Conservation (phyloP, 2,888 invertebrate genomes). For the Sepiola atlantica region DNA sequence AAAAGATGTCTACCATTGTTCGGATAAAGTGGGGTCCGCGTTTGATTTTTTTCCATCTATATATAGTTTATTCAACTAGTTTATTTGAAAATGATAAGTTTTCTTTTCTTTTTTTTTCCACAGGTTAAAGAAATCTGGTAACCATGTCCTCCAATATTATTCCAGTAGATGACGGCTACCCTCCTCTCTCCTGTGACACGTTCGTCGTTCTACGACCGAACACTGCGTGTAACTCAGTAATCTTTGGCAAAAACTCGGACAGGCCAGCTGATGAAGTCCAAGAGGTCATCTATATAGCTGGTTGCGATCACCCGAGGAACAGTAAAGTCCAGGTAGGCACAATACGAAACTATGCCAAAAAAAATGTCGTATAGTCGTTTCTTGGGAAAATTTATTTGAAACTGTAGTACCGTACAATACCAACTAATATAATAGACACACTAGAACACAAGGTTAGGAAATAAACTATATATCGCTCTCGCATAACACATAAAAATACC, state of each 20-base stretch:
- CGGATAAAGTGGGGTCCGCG: too few species aligned
- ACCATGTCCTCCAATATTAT: neutral
- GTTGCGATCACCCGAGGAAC: constrained; percentile 72
- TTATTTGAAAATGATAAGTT: neutral
- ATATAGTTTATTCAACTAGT: neutral
- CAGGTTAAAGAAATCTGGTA: neutral
- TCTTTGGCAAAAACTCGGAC: constrained; percentile 88
- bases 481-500: too few species aligned
- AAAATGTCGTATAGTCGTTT: too few species aligned
- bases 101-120: neutral
- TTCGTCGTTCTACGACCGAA: constrained; percentile 85
- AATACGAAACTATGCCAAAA: too few species aligned
- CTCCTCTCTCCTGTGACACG: constrained; percentile 78
- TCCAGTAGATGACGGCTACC: neutral
- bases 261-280: constrained; percentile 83
- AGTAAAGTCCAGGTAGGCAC: constrained; percentile 77
- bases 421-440: too few species aligned
- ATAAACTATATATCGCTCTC: too few species aligned
- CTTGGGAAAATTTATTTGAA: too few species aligned
- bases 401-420: too few species aligned
- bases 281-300: constrained; percentile 79
- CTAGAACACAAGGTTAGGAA: too few species aligned
- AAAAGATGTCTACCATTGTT: too few species aligned
- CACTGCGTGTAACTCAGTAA: constrained; percentile 80
- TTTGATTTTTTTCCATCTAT: neutral